Base-by-base conservation (phyloP, 1,140 invertebrate species). In the Panagrolaimus sp. region DNA sequence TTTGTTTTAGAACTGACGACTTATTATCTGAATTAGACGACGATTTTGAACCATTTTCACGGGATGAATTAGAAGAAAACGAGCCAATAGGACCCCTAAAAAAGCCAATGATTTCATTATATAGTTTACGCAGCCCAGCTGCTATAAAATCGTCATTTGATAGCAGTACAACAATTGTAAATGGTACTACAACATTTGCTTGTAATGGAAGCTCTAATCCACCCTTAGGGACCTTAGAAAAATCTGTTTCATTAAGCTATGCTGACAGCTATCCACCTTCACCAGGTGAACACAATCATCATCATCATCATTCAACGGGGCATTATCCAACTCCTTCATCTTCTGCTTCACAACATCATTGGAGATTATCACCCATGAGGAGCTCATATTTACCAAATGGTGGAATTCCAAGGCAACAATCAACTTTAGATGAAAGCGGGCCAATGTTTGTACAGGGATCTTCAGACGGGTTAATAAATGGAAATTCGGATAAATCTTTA, bases 1-100 rank as follows among this genome's bases (percentile, higher is more conserved):
- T 38, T 74, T n/a, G n/a, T n/a, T 76, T 47, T 61, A 78, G 76
- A 67, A 78, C 76, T n/a, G 76, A 78, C 51, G 77, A 78, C 47
- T 66, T 80, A 31, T 72, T 70, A 23, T 63, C 79, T 31, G 76
- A 78, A 65, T 23, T 78, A 9, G 76, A 78, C 65, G 76, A 79
- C 42, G 69, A 70, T 27, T 69, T 69, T 20, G 67, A 69, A 9
- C 51, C 51, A 57, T 57, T 57, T 20, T 27, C 51, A 20, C 51
- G 51, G 14, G 69, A 70, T 25, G 69, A 69, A 25, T 25, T 31
- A 13, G 67, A 69, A 45, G 69, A 70, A 27, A 71, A 70, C 44
- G 69, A 70, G 20, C 48, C 69, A 13, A 47, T 70, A 31, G 69
- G 43, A 5, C 69, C 69, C 7, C 45, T 70, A 20, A 70, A 70